Evolutionary conservation across 2,888 invertebrate genomes (phyloP), one percentile per base, ranked within the genome.

Genomic region (Eristalis arbustorum): DNA sequence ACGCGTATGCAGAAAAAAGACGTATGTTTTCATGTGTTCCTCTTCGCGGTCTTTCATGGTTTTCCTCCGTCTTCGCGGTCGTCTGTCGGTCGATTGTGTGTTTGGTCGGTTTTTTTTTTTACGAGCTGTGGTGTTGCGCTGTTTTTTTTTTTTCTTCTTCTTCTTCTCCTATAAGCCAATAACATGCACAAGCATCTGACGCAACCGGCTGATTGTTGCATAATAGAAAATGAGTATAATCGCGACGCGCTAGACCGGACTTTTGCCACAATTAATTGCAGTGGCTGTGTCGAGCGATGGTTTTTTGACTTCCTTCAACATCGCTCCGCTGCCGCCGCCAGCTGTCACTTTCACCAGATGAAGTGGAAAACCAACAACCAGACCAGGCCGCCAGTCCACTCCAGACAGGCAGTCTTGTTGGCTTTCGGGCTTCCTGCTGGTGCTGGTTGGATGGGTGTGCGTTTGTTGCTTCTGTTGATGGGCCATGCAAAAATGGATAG

Each of bases 191-290:
- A 69, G 18, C 6, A 2, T 37, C 40, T 83, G 78, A 87, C 61
- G 87, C 78, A 87, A 87, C 82, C 67, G 14, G 31, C 56, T 63
- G 37, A 71, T 37, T 49, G 67, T 87, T 87, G 63, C 87, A 79
- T 83, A 87, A 87, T 68, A 78, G 49, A 76, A 87, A 87, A 83
- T 73, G 83, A 71, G 78, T 82, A 82, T 87, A 87, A 78, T 78
- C 69, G 64, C 73, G 40, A 23, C 73, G 64, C 66, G 71, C 28
- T 68, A 62, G 79, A 75, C 75, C 73, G 77, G 84, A 73, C 75
- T 85, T 63, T 76, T 78, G 77, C 77, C 85, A 82, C 82, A 85
- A 83, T 87, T 87, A 83, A 87, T 87, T 87, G 75, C 82, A 74
- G 69, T 57, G 73, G 18, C 77, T 74, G 69, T 57, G 73, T 18